These are phyloP conservation scores for Punctoribates punctum DNA, from an alignment of 2,888 invertebrate species.

Conservation along the genomic window DNA sequence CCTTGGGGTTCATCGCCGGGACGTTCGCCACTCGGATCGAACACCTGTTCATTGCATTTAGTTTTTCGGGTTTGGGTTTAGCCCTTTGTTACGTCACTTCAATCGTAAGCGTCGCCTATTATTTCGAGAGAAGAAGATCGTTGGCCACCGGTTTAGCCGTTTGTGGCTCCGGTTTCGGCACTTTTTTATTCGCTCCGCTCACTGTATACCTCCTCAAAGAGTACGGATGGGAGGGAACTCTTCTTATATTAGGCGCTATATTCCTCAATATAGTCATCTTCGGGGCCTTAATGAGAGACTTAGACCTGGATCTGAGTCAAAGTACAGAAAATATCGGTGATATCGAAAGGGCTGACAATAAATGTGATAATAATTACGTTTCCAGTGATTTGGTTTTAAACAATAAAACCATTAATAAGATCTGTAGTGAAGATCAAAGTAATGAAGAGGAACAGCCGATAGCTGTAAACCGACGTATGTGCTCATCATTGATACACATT, in stretches of 20 bases:
- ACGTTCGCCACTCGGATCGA: slow-evolving; percentile 69
- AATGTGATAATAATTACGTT: slow-evolving; percentile 30
- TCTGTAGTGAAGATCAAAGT: slow-evolving; percentile 27
- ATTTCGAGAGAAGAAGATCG: slow-evolving; percentile 77
- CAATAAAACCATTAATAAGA: slow-evolving; percentile 26
- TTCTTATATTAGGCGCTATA: slow-evolving; percentile 71
- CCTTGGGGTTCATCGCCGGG: slow-evolving; percentile 71
- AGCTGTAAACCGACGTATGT: slow-evolving; percentile 43
- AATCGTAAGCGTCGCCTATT: slow-evolving; percentile 83
- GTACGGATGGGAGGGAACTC: slow-evolving; percentile 79
- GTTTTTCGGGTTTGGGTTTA: slow-evolving; percentile 76
- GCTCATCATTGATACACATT: slow-evolving; percentile 69
- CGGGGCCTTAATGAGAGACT: slow-evolving; percentile 76
- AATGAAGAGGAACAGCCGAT: slow-evolving; percentile 15
- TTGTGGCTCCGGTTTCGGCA: slow-evolving; percentile 79
- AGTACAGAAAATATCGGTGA: slow-evolving; percentile 46
- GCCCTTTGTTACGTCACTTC: slow-evolving; percentile 82
- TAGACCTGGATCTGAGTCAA: slow-evolving; percentile 58
- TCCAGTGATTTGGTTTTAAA: slow-evolving; percentile 37
- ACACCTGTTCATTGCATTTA: slow-evolving; percentile 74
- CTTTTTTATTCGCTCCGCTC: slow-evolving; percentile 77
- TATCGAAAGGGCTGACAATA: slow-evolving; percentile 53
- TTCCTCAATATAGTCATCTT: slow-evolving; percentile 77
- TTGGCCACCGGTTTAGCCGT: slow-evolving; percentile 81
- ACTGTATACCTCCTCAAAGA: slow-evolving; percentile 65